Percentiles rank a stretch among this genome's conserved stretches.
Evolutionary conservation across 2,797 vertebrate genomes (phyloP).

Genomic region (Graptemys geographica): DNA sequence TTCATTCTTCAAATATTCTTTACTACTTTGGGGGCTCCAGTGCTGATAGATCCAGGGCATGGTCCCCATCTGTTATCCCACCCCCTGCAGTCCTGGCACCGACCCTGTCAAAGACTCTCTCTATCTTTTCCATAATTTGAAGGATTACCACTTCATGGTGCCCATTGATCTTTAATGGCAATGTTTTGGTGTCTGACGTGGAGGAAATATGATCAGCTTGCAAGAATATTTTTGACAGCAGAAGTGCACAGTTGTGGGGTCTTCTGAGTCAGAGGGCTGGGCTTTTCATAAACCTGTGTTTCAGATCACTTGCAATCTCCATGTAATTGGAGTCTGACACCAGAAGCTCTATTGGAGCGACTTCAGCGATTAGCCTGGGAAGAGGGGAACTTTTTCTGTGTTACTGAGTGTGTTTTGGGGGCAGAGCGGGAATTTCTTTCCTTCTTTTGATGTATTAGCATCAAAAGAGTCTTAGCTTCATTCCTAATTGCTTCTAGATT

Average conservation of each 20-base stretch:
- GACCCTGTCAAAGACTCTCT: background rate
- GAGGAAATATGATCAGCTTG: slow-evolving; percentile 26
- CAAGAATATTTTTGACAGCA: slow-evolving; percentile 18
- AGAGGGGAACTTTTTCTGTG: slow-evolving; percentile 66
- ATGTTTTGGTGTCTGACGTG: background rate
- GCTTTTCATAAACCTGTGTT: slow-evolving; percentile 62
- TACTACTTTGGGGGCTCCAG: background rate
- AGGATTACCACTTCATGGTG: background rate
- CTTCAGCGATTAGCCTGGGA: slow-evolving; percentile 71
- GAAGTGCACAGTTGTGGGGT: slow-evolving; percentile 31
- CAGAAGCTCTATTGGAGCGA: slow-evolving; percentile 61
- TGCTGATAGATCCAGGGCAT: background rate
- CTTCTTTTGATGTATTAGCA: slow-evolving; percentile 72
- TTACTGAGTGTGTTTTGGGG: slow-evolving; percentile 26
- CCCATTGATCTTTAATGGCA: slow-evolving; percentile 47
- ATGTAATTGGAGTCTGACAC: slow-evolving; percentile 63
- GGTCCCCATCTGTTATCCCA: background rate
- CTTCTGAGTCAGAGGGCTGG: slow-evolving; percentile 43
- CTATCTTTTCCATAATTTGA: background rate
- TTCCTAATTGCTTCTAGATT: slow-evolving; percentile 65
- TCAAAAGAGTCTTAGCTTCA: slow-evolving; percentile 63
- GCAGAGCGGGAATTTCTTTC: slow-evolving; percentile 48
- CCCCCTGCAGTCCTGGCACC: background rate
- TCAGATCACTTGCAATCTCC: slow-evolving; percentile 64
- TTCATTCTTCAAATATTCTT: background rate